These are phyloP conservation scores for Hermodice carunculata DNA, from an alignment of 2,888 invertebrate genomes.

Conservation along the genomic window DNA sequence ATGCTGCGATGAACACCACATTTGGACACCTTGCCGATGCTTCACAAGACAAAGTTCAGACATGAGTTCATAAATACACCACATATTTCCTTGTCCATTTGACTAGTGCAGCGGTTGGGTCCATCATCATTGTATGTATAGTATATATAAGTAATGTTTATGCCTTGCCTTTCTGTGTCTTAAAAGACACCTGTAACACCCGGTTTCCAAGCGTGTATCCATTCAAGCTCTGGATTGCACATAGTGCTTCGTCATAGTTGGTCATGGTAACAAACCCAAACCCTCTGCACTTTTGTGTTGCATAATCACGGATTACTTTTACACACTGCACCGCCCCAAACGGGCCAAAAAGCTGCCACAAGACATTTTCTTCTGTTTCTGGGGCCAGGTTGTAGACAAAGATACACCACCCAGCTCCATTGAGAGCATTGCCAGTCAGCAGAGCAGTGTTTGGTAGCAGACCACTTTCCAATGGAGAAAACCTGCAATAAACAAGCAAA, in stretches of 20 bases:
- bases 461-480: slow-evolving; percentile 65
- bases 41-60: too few species aligned
- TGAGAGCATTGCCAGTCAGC: slow-evolving; percentile 57
- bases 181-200: slow-evolving; percentile 97
- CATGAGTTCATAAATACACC: too few species aligned
- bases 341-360: slow-evolving; percentile 96
- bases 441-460: slow-evolving; percentile 62
- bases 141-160: too few species aligned
- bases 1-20: too few species aligned
- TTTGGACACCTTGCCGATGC: too few species aligned
- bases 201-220: slow-evolving; percentile 96
- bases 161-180: slow-evolving; percentile 77
- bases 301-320: slow-evolving; percentile 94
- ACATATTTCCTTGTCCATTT: too few species aligned
- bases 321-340: slow-evolving; percentile 98
- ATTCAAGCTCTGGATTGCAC: slow-evolving; percentile 95
- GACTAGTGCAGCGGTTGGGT: too few species aligned
- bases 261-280: slow-evolving; percentile 99
- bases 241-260: slow-evolving; percentile 96
- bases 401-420: slow-evolving; percentile 83
- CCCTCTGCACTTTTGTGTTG: slow-evolving; percentile 97
- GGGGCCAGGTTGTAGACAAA: slow-evolving; percentile 94
- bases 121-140: too few species aligned
- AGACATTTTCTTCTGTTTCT: slow-evolving; percentile 90
- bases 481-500: slow-evolving; percentile 45